Base-by-base conservation (phyloP, 2,797 vertebrate species). In the Decapterus maruadsi region DNA sequence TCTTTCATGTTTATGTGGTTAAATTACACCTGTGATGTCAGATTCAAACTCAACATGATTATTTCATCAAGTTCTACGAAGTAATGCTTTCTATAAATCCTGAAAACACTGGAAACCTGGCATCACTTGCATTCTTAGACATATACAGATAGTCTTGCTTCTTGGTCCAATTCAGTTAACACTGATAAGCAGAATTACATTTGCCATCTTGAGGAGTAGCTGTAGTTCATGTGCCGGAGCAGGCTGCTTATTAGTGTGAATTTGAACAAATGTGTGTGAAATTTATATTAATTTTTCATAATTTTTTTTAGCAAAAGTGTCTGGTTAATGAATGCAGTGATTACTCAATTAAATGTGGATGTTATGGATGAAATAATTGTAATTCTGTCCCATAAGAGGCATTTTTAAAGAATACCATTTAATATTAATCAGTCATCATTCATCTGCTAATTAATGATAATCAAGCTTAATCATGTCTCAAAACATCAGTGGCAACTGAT, bases 381-480 rank as follows among this genome's bases (percentile, higher is more conserved):
- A 10, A 40, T 16, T 20, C 19, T 22, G 56, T 20, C 0, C 11
- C 53, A 56, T 48, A 54, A 40, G 36, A 45, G 17, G 29, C 20
- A 29, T 16, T 31, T 56, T 40, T 31, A 22, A 57, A 59, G 45
- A 17, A 55, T 48, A 31, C 8, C 19, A 51, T 43, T 20, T 50
- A 10, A n/a, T 26, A 78, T 56, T n/a, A 40, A 64, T 70, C 34
- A 68, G 22, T 34, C 38, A 48, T 29, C 38, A 46, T 11, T 57
- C 19, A 40, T 48, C 31, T 6, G 36, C 36, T 64, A n/a, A 58
- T 48, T 63, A 10, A 55, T 31, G 50, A 50, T 22, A 19, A 64
- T 45, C 26, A 36, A n/a, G 8, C 36, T 7, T n/a, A 8, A 60
- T 55, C 31, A 34, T 34, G 31, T 34, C 31, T 34, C 31, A 34